phyloP scores from a whole-genome alignment of 2,113 vertebrate species.

The Ceuthmochares aereus region DNA sequence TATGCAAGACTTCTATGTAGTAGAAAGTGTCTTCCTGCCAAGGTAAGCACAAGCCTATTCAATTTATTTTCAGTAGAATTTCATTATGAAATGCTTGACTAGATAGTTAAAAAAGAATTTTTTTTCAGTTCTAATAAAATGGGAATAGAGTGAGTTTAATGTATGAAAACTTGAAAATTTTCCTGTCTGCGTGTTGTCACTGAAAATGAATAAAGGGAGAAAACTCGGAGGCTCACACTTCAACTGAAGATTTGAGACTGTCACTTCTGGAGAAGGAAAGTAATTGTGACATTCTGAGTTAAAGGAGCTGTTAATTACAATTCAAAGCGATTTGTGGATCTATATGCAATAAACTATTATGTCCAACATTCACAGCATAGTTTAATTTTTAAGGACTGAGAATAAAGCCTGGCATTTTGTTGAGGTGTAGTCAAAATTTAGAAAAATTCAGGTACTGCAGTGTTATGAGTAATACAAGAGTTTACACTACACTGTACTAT shows the following conservation, averaged over 20 bases:
- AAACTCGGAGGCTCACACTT: neutral
- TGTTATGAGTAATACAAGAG: neutral
- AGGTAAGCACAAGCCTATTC: slow-evolving; percentile 79
- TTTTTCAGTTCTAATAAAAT: neutral
- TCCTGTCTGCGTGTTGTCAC: neutral
- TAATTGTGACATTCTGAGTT: neutral
- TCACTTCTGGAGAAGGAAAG: neutral
- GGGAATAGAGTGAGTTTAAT: neutral
- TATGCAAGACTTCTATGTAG: slow-evolving; percentile 98
- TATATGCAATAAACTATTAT: neutral
- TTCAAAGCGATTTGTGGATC: neutral
- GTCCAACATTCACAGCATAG: neutral
- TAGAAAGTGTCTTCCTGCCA: slow-evolving; percentile 94
- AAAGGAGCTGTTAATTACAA: neutral
- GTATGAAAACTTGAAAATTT: neutral
- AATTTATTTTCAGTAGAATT: neutral
- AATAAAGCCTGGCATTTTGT: neutral
- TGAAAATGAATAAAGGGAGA: neutral
- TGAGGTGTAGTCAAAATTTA: neutral
- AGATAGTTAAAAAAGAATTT: neutral
- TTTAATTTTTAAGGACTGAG: neutral
- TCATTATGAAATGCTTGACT: neutral
- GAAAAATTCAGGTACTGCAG: neutral
- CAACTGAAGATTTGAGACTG: neutral
- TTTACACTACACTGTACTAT: neutral